These are phyloP conservation scores for Halcyon leucocephala DNA, from an alignment of 2,797 vertebrate species.

Conservation along the genomic window DNA sequence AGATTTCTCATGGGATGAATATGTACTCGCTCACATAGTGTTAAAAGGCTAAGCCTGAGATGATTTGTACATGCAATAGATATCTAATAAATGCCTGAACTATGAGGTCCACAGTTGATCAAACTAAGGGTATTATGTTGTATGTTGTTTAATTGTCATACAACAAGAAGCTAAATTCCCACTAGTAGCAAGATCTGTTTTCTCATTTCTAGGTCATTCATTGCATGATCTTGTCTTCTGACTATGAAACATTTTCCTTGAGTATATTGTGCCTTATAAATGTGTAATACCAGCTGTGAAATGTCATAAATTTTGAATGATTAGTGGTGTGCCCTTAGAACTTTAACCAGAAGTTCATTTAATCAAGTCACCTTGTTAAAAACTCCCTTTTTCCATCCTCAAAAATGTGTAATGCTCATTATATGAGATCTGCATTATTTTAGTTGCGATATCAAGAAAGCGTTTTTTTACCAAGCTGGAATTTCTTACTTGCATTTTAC, in stretches of 20 bases:
- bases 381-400: background rate
- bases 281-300: background rate
- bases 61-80: rapidly evolving
- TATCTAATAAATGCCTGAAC: background rate
- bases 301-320: background rate
- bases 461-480: background rate
- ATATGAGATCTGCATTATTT: background rate
- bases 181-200: background rate
- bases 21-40: rapidly evolving
- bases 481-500: background rate
- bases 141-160: background rate
- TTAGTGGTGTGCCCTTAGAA: background rate
- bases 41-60: background rate
- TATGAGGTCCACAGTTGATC: background rate
- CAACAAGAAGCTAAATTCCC: background rate
- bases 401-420: background rate
- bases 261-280: background rate
- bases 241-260: background rate
- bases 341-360: background rate
- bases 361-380: background rate
- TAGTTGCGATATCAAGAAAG: background rate
- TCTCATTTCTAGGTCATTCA: background rate
- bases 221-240: background rate
- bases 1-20: background rate
- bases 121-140: background rate